These are phyloP conservation scores for Paracentrotus lividus DNA, from an alignment of 53 echinoderm and acorn worm species.

Conservation along the genomic window DNA sequence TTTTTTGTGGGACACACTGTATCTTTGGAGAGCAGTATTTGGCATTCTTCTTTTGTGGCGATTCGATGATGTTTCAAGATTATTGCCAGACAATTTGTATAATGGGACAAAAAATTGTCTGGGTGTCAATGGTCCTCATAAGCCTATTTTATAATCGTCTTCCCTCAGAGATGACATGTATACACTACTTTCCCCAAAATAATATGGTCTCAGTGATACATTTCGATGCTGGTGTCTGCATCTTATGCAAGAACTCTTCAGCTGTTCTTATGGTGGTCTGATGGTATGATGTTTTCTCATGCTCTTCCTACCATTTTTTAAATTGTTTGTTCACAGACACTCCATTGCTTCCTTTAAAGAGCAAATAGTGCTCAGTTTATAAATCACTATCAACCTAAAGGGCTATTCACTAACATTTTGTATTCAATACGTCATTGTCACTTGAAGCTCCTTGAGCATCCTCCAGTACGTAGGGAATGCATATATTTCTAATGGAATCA, in stretches of 20 bases:
- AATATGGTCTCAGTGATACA: slow-evolving; percentile 15
- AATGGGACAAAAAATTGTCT: slow-evolving; percentile 50
- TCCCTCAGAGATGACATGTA: slow-evolving; percentile 4
- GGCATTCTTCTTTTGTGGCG: slow-evolving; percentile 24
- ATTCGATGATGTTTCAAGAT: slow-evolving; percentile 35
- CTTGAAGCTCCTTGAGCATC: not conserved
- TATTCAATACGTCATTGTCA: slow-evolving; percentile 1
- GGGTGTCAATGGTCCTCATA: not conserved
- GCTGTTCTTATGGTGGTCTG: slow-evolving; percentile 26
- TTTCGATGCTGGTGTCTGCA: slow-evolving; percentile 16
- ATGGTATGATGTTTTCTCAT: slow-evolving; percentile 32
- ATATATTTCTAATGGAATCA: slow-evolving; percentile 3
- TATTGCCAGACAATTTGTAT: slow-evolving; percentile 29
- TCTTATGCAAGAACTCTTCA: not conserved
- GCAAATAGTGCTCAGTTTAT: slow-evolving; percentile 18
- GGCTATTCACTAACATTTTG: slow-evolving; percentile 20
- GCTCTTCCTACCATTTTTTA: slow-evolving; percentile 19
- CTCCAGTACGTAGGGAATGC: not conserved
- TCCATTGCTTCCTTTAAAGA: not conserved
- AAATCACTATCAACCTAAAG: slow-evolving; percentile 32
- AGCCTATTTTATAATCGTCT: slow-evolving; percentile 9
- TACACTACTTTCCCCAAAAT: slow-evolving; percentile 42
- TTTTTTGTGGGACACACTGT: too few species aligned
- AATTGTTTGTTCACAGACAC: slow-evolving; percentile 23
- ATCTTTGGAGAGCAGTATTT: slow-evolving; percentile 51